Evolutionary conservation across 2,113 vertebrate genomes (phyloP), one percentile per base, ranked within the genome.

Genomic region (Pipa parva): DNA sequence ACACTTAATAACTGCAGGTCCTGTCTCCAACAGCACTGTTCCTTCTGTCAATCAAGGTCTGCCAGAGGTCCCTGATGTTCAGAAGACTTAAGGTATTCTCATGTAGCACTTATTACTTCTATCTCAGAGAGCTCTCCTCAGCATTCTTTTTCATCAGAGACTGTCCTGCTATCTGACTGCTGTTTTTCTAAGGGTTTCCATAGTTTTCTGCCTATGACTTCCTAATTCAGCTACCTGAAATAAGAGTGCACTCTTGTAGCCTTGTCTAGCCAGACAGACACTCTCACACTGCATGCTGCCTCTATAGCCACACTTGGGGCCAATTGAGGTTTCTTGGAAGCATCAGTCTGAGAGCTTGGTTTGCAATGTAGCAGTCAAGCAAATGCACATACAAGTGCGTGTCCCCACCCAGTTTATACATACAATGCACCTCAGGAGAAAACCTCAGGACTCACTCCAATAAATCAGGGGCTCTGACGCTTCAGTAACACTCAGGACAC

Each of bases 401-500:
- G 39, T 15, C 39, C 29, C 29, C 29, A 5, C 29, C 29, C 29
- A 64, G 26, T 4, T 25, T 55, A 17, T 28, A 15, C 26, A 55
- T 18, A 55, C 51, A 55, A 3, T 4, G 26, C 8, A 28, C 51
- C 51, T 55, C 51, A 55, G 51, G 51, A 55, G 10, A n/a, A 25
- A 55, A 58, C 45, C 64, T 59, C 64, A 68, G 64, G 63, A 66
- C 51, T 28, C 27, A 15, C 29, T 37, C 37, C 37, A 28, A 27
- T 59, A 68, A 25, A 26, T 27, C 64, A 59, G 64, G 64, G 55
- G 8, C 55, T 36, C 55, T 31, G 22, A 68, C 45, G 59, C 45
- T 28, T 59, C 55, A 36, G 33, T 58, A 68, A 58, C 33, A 45
- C 64, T 68, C 64, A 68, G 64, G 64, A 50, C 54, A 36, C 37